Evolutionary conservation across 2,797 vertebrate genomes (phyloP), one percentile per base, ranked within the genome.

Genomic region (Antennarius maculatus): DNA sequence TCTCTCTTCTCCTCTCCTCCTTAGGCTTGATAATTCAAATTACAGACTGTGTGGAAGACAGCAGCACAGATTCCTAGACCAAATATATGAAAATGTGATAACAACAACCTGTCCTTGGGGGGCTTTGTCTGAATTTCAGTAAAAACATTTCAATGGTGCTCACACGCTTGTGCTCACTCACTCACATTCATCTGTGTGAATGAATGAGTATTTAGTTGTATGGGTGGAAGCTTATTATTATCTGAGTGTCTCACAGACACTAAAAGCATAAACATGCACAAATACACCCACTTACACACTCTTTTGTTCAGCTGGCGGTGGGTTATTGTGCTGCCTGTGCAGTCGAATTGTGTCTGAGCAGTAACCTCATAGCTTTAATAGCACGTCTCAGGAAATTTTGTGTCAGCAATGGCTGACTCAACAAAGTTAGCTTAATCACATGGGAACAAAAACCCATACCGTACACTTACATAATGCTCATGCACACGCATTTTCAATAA

Each of bases 381-480:
- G 84, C 81, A 87, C 83, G 79, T 91, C 87, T 87, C 49, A 73
- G 46, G 71, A 73, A 53, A 71, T 87, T 81, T 69, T 76, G 77
- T 84, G 87, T 87, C 86, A 85, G 86, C 87, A 86, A 49, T 41
- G 79, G 74, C 83, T 87, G 81, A 82, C 75, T 88, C 84, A 77
- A 84, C 86, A 85, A 85, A 85, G 67, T 81, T 50, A 71, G 60
- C 81, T 76, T 66, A 66, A 73, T 87, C 81, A 81, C 82, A 70
- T 70, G 74, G 75, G 82, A 76, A 76, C 71, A 59, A 68, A 76
- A 66, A 59, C 68, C 62, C 66, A 63, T 66, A 80, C 78, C 74
- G 67, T 83, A 83, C 71, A 83, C 82, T 85, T 75, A 69, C 74
- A 75, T 81, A 83, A 90, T 77, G 70, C 81, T 74, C 83, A 73